Conservation (phyloP, 2,113 vertebrate genomes). For the Isurus oxyrinchus region DNA sequence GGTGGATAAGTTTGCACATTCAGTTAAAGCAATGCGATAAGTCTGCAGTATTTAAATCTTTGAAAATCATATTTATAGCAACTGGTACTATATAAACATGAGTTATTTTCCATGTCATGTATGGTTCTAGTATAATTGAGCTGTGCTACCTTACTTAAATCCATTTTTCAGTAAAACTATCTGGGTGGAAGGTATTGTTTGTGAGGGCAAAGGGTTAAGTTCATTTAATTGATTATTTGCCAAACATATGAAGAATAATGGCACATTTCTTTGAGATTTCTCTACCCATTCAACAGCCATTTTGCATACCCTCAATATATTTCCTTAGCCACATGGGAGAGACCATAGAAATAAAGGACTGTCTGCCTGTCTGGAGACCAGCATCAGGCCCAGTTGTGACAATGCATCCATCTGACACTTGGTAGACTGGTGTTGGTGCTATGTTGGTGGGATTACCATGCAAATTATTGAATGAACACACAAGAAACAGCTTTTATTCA, state of each 20-base stretch:
- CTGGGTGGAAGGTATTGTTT: background rate
- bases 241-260: background rate
- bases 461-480: background rate
- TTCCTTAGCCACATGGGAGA: background rate
- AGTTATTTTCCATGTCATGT: background rate
- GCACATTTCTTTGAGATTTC: background rate
- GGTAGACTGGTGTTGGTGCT: background rate
- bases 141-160: background rate
- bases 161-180: background rate
- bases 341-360: background rate
- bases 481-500: background rate
- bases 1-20: background rate
- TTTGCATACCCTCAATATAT: no score
- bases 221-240: background rate
- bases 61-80: background rate
- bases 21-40: background rate
- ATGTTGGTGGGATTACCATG: background rate
- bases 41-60: background rate
- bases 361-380: background rate
- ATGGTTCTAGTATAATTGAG: background rate
- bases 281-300: background rate
- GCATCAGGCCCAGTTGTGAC: background rate
- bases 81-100: background rate
- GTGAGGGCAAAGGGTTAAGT: background rate
- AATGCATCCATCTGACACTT: background rate